Conservation (phyloP, 1,140 invertebrate species). For the Listronotus bonariensis region DNA sequence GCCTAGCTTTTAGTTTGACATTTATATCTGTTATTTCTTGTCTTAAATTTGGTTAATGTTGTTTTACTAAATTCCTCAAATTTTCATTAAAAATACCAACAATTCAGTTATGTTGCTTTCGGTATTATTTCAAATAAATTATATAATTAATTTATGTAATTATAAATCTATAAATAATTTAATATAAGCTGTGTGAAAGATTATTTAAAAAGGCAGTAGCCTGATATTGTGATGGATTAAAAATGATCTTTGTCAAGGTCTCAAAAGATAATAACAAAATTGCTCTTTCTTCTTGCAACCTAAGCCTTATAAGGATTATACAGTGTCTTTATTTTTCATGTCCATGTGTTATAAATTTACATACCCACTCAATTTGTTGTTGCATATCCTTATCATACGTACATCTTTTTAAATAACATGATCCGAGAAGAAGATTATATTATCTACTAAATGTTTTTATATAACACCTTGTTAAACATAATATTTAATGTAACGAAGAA, state of each 20-base stretch:
- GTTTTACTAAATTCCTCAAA: no score
- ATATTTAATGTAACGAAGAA: no score
- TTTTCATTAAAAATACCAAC: no score
- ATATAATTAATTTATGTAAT: no score
- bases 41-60: no score
- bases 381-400: slow-evolving; percentile 12
- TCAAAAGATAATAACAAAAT: slow-evolving; percentile 30
- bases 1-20: no score
- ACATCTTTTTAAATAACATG: neutral
- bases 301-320: slow-evolving; percentile 8
- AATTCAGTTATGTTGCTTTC: no score
- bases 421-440: no score
- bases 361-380: slow-evolving; percentile 17
- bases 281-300: slow-evolving; percentile 17
- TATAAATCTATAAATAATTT: neutral
- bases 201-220: slow-evolving; percentile 10
- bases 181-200: neutral
- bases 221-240: slow-evolving; percentile 6
- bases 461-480: no score
- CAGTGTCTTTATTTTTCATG: slow-evolving; percentile 25
- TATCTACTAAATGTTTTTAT: no score
- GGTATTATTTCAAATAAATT: no score
- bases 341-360: neutral
- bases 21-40: no score
- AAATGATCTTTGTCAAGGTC: slow-evolving; percentile 28